A percentile compares a stretch with the other conserved stretches of the same genome.
Evolutionary conservation across 2,113 vertebrate genomes (phyloP).

Genomic region (Tichodroma muraria): DNA sequence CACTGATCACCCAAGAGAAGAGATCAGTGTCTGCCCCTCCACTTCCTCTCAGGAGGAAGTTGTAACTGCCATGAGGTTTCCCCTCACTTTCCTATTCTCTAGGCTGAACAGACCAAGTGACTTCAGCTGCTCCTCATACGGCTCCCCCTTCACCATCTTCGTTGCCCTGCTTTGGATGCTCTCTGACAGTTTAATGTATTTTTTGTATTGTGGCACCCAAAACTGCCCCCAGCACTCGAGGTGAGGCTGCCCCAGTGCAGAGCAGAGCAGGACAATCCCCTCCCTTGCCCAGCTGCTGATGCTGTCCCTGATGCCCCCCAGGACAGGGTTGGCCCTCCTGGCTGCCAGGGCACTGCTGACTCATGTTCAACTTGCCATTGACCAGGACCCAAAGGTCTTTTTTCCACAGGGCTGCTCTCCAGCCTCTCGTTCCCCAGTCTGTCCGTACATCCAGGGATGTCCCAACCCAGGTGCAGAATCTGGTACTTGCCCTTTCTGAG

Average conservation of each 20-base stretch:
- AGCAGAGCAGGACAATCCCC: background rate
- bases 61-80: background rate
- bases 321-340: background rate
- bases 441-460: background rate
- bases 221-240: background rate
- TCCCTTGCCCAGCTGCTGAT: rapidly evolving
- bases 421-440: background rate
- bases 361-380: rapidly evolving
- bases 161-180: background rate
- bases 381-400: background rate
- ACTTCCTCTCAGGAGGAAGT: background rate
- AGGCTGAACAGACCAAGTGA: background rate
- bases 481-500: background rate
- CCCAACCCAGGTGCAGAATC: background rate
- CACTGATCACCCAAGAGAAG: background rate
- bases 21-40: background rate
- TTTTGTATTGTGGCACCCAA: background rate
- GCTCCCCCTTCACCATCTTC: background rate
- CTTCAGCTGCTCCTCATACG: rapidly evolving
- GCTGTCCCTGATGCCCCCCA: background rate
- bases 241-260: background rate
- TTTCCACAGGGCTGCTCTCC: background rate
- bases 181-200: background rate
- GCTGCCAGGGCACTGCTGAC: background rate
- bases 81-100: background rate